phyloP scores from a whole-genome alignment of 2,113 vertebrate species.

The Taxidea taxus region DNA sequence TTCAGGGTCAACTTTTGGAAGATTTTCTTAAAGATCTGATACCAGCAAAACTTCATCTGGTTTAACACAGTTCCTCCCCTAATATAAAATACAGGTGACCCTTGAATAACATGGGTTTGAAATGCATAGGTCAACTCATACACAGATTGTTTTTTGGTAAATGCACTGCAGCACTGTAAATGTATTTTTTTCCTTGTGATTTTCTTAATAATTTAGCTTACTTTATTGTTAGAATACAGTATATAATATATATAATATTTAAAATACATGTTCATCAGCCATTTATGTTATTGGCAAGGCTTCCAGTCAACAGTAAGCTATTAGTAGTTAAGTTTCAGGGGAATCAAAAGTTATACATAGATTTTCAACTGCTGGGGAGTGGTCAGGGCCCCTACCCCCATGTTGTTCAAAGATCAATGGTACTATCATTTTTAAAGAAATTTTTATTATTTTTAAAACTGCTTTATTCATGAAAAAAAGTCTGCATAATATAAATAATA shows the following conservation, averaged over 20 bases:
- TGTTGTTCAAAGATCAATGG: not conserved
- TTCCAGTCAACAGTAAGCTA: not conserved
- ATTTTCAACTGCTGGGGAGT: not conserved
- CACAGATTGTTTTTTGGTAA: not conserved
- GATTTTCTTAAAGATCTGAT: conserved; percentile 28
- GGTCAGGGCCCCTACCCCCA: not conserved
- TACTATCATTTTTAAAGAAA: not conserved
- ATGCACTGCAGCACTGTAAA: not conserved
- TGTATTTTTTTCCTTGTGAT: not conserved
- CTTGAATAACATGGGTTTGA: not conserved
- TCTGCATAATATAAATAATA: conserved; percentile 17
- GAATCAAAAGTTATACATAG: not conserved
- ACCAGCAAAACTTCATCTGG: conserved; percentile 13
- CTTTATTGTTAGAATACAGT: not conserved
- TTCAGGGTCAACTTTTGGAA: not conserved
- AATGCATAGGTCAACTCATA: not conserved
- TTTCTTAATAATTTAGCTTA: not conserved
- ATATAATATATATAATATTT: not conserved
- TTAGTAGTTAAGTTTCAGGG: not conserved
- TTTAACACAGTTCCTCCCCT: not conserved
- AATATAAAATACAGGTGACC: not conserved
- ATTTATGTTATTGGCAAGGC: not conserved
- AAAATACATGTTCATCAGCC: not conserved
- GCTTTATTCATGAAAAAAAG: not conserved
- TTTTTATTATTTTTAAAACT: not conserved